Evolutionary conservation across 2,888 invertebrate species (phyloP).

Genomic region (Oscheius sp.): DNA sequence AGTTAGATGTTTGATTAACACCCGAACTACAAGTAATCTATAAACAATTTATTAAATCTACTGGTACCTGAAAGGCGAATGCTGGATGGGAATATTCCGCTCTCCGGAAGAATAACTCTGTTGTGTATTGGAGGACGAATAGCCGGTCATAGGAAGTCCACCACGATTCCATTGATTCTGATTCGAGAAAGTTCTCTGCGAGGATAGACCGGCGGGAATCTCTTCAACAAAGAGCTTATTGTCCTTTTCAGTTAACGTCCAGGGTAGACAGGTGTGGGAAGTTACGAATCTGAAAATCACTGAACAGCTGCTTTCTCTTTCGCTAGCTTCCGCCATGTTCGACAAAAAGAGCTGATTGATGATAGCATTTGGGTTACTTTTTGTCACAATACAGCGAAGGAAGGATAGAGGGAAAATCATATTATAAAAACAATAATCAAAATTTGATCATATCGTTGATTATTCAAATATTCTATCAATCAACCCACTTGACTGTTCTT

Average conservation of each 20-base stretch:
- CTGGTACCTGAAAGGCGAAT: conserved; percentile 21
- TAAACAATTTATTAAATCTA: background rate
- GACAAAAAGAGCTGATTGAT: too few species aligned
- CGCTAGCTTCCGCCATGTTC: background rate
- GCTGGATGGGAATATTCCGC: conserved; percentile 25
- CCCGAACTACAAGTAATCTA: conserved; percentile 12
- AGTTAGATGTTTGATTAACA: background rate
- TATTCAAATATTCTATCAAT: background rate
- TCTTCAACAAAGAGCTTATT: conserved; percentile 56
- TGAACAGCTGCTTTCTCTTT: background rate
- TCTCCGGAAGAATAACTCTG: background rate
- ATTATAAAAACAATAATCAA: too few species aligned
- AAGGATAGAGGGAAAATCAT: too few species aligned
- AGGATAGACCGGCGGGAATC: conserved; percentile 41
- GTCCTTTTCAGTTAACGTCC: conserved; percentile 58
- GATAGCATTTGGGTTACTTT: too few species aligned
- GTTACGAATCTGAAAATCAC: conserved; percentile 45
- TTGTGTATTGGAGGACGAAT: conserved; percentile 1
- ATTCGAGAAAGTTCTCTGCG: background rate
- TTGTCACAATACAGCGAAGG: conserved; percentile 18
- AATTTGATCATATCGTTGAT: too few species aligned
- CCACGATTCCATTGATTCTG: conserved; percentile 3
- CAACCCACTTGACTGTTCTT: background rate
- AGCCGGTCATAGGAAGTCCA: conserved; percentile 3
- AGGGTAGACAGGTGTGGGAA: conserved; percentile 53